Percentiles rank a stretch among this genome's conserved stretches.
Conservation (phyloP, 2,113 vertebrate species). For the Psophia crepitans region DNA sequence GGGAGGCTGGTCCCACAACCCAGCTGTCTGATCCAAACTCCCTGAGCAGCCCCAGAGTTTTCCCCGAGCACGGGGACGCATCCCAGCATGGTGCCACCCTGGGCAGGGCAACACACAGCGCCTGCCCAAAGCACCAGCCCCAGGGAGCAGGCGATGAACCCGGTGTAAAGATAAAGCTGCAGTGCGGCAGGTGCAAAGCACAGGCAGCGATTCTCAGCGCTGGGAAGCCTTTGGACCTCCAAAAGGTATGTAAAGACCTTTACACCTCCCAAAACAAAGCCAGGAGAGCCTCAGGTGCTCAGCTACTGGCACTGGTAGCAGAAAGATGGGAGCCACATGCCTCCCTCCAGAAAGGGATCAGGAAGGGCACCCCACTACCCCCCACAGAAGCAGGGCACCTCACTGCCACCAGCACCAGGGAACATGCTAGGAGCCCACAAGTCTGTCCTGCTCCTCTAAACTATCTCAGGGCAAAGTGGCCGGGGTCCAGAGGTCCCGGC, state of each 20-base stretch:
- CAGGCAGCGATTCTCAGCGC: neutral
- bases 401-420: neutral
- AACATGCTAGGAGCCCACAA: neutral
- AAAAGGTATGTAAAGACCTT: neutral
- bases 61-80: rapidly evolving
- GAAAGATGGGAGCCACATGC: neutral
- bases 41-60: neutral
- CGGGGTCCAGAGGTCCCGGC: rapidly evolving
- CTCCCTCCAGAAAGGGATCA: neutral
- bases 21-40: neutral
- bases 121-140: neutral
- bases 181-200: neutral
- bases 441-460: neutral
- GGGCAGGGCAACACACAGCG: neutral
- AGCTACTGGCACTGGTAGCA: neutral
- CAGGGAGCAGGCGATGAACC: neutral
- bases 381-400: neutral
- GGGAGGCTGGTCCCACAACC: neutral
- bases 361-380: neutral
- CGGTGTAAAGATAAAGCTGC: neutral
- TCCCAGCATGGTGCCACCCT: rapidly evolving
- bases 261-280: neutral
- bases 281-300: neutral
- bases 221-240: neutral
- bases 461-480: neutral